A percentile compares a stretch with the other conserved stretches of the same genome.
Evolutionary conservation across 2,888 invertebrate species (phyloP).

Genomic region (Chrysotoxum bicinctum): DNA sequence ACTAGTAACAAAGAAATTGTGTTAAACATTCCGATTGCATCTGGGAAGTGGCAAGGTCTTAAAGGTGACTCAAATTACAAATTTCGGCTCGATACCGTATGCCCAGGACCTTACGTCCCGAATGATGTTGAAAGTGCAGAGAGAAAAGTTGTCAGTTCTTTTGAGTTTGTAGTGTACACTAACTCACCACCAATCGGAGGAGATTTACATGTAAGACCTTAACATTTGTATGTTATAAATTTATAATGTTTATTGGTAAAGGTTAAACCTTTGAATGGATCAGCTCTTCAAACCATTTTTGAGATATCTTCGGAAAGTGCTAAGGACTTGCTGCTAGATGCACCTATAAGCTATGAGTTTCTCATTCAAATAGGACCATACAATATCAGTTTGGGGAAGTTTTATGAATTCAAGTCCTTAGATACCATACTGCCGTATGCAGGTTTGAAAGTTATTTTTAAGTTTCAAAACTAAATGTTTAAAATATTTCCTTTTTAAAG

Average conservation of each 20-base stretch:
- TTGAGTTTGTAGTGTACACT: slow-evolving; percentile 64
- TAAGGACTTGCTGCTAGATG: slow-evolving; percentile 57
- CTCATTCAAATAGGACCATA: slow-evolving; percentile 42
- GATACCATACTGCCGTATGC: slow-evolving; percentile 61
- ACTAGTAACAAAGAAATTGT: slow-evolving; percentile 60
- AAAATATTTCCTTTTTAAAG: not conserved
- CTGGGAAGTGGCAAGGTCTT: slow-evolving; percentile 56
- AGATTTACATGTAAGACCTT: slow-evolving; percentile 23
- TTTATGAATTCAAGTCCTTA: slow-evolving; percentile 60
- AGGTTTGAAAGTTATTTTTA: slow-evolving; percentile 13
- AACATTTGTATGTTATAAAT: too few relatives aligned
- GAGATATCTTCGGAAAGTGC: slow-evolving; percentile 52
- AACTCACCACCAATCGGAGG: slow-evolving; percentile 61
- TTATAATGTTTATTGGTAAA: not conserved
- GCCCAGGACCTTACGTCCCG: slow-evolving; percentile 46
- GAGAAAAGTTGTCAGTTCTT: slow-evolving; percentile 51
- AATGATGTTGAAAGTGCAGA: slow-evolving; percentile 41
- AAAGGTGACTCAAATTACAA: slow-evolving; percentile 63
- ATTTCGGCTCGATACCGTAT: slow-evolving; percentile 65
- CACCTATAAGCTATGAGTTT: slow-evolving; percentile 63
- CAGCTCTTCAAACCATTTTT: slow-evolving; percentile 53
- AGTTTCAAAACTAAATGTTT: not conserved
- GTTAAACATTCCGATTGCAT: slow-evolving; percentile 49
- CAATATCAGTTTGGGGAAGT: slow-evolving; percentile 58
- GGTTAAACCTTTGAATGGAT: slow-evolving; percentile 54